Evolutionary conservation across 2,888 invertebrate species (phyloP).

Genomic region (Ceratothoa steindachneri): DNA sequence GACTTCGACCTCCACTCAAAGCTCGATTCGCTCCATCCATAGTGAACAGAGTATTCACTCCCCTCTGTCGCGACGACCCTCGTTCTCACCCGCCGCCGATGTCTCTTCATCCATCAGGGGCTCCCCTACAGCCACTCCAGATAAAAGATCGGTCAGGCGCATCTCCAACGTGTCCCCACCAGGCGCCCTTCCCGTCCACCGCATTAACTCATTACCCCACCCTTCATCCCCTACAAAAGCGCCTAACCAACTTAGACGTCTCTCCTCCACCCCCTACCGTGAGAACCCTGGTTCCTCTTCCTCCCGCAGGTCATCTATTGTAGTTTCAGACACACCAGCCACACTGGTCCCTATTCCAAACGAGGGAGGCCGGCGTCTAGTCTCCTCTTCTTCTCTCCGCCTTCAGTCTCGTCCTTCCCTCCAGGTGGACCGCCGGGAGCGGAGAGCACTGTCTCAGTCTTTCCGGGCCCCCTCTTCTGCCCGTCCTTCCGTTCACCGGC

Average conservation of each 20-base stretch:
- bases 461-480: not conserved
- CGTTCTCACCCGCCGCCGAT: not conserved
- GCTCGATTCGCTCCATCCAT: not conserved
- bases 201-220: not conserved
- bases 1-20: not conserved
- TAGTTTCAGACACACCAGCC: not conserved
- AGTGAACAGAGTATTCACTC: not conserved
- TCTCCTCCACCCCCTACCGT: not conserved
- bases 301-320: not conserved
- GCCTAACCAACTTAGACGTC: not conserved
- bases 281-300: not conserved
- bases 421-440: not conserved
- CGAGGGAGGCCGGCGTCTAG: not conserved
- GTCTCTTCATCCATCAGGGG: not conserved
- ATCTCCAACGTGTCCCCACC: not conserved
- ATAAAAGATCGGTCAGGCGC: not conserved
- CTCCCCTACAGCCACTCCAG: not conserved
- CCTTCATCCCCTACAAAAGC: not conserved
- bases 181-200: not conserved
- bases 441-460: constrained; percentile 1
- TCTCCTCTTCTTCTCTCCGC: not conserved
- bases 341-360: not conserved
- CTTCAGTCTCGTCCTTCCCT: not conserved
- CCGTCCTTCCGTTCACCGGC: not conserved
- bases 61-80: not conserved